phyloP scores from a whole-genome alignment of 37 sponge, comb jelly and placozoan species.

The Bolinopsis microptera region DNA sequence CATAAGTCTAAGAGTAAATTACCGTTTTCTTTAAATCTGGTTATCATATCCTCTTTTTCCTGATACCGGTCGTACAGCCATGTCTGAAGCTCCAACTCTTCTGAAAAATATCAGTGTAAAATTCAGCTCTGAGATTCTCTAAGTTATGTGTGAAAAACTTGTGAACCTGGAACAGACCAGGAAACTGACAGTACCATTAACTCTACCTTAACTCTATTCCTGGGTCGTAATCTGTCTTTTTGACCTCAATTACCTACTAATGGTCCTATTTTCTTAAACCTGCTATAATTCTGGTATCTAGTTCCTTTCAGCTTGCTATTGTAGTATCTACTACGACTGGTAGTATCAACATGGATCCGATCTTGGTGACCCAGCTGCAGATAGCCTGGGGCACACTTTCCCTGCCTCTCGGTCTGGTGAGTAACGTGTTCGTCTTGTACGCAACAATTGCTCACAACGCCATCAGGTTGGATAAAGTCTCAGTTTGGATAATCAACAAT shows the following conservation, averaged over 20 bases:
- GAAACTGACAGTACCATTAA: too few relatives aligned
- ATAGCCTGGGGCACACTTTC: background rate
- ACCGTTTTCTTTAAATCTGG: background rate
- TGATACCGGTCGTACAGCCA: constrained; percentile 23
- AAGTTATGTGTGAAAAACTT: too few relatives aligned
- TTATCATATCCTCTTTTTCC: constrained; percentile 36
- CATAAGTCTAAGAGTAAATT: background rate
- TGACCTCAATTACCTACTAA: too few relatives aligned
- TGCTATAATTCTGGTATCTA: too few relatives aligned
- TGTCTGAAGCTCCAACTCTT: background rate
- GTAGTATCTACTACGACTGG: too few relatives aligned
- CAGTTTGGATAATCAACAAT: background rate
- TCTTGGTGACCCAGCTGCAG: too few relatives aligned
- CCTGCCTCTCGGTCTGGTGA: background rate
- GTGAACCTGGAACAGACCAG: too few relatives aligned
- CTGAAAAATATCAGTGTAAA: background rate
- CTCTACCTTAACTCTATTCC: too few relatives aligned
- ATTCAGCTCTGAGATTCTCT: background rate
- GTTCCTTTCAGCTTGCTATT: too few relatives aligned
- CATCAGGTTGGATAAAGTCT: background rate
- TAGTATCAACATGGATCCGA: too few relatives aligned
- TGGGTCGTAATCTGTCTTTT: too few relatives aligned
- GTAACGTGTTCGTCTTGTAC: background rate
- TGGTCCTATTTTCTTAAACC: too few relatives aligned
- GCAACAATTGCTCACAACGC: background rate